A percentile compares a stretch with the other conserved stretches of the same genome.
These are phyloP conservation scores for Epinephelus awoara DNA, from an alignment of 2,797 vertebrate species.

Conservation along the genomic window DNA sequence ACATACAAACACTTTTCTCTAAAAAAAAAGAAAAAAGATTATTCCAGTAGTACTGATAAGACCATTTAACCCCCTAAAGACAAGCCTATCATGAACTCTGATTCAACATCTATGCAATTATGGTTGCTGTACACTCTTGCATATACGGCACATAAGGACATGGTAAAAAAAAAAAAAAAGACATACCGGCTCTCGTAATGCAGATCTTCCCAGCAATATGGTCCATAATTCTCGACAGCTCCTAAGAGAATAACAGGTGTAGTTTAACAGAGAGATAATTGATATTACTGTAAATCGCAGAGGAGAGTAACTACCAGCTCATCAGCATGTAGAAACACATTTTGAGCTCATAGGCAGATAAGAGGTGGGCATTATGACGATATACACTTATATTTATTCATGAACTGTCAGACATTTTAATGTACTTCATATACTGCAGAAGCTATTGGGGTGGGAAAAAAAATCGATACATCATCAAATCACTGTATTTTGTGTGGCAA, in stretches of 20 bases:
- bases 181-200: constrained; percentile 94
- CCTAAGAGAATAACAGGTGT: constrained; percentile 75
- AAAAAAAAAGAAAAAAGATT: background rate
- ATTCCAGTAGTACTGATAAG: background rate
- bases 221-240: constrained; percentile 98
- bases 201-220: constrained; percentile 94
- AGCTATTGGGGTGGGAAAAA: too few species aligned
- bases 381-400: background rate
- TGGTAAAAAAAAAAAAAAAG: background rate
- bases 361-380: background rate
- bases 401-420: background rate
- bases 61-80: background rate
- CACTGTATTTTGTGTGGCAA: too few species aligned
- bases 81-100: background rate
- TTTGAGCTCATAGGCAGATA: background rate
- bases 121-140: background rate
- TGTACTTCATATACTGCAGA: too few species aligned
- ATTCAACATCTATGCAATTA: background rate
- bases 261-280: background rate
- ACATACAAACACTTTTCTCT: background rate
- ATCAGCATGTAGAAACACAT: background rate
- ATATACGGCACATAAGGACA: background rate
- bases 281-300: background rate
- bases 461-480: too few species aligned
- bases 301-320: background rate